These are phyloP conservation scores for Itoplectis maculator DNA, from an alignment of 2,888 invertebrate species.

Conservation along the genomic window DNA sequence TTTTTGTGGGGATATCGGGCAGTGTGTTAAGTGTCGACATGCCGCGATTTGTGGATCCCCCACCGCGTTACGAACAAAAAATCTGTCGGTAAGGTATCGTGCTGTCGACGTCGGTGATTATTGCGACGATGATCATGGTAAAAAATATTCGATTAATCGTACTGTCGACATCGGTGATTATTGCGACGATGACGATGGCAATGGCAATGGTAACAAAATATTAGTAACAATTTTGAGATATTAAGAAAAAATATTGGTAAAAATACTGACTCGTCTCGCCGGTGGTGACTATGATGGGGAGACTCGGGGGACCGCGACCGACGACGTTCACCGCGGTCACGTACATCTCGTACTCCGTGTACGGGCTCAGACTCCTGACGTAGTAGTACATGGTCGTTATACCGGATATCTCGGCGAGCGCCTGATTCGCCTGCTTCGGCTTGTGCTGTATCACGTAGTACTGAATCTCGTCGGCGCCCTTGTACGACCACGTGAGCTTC, in stretches of 20 bases:
- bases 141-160: not conserved
- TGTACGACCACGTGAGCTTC: conserved; percentile 96
- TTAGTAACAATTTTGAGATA: conserved; percentile 3
- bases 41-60: conserved; percentile 1
- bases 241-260: too few species aligned
- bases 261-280: conserved; percentile 95
- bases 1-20: not conserved
- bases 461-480: conserved; percentile 94
- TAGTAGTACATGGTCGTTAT: conserved; percentile 97
- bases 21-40: conserved; percentile 26
- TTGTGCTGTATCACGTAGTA: conserved; percentile 99
- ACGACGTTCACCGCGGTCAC: conserved; percentile 98
- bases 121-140: not conserved
- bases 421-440: conserved; percentile 96
- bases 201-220: too few species aligned
- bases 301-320: conserved; percentile 95
- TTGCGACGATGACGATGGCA: not conserved
- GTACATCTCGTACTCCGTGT: conserved; percentile 98
- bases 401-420: conserved; percentile 96
- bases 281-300: conserved; percentile 96
- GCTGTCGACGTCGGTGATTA: not conserved
- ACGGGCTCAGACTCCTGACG: conserved; percentile 95
- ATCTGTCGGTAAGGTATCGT: too few species aligned
- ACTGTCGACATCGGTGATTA: not conserved
- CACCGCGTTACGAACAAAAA: not conserved